phyloP scores from a whole-genome alignment of 2,888 invertebrate genomes.

The Therioaphis trifolii region DNA sequence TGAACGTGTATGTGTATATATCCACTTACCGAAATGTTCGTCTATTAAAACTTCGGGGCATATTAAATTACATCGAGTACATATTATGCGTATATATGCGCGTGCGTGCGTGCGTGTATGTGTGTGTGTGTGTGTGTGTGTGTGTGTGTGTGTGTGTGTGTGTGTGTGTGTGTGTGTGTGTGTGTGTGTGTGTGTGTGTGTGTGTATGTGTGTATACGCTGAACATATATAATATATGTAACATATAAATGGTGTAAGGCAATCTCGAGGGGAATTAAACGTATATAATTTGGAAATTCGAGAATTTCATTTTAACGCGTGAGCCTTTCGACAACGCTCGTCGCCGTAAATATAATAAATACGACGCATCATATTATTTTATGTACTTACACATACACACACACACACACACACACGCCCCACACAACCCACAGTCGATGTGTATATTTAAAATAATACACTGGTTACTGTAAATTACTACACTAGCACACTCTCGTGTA shows the following conservation, averaged over 20 bases:
- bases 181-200: background rate
- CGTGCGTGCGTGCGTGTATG: background rate
- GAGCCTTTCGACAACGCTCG: background rate
- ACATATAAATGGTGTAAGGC: background rate
- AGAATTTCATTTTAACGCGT: background rate
- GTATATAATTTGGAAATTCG: background rate
- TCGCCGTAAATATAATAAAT: background rate
- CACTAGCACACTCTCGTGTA: no score
- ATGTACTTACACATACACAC: no score
- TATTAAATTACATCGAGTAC: background rate
- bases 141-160: background rate
- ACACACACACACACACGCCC: no score
- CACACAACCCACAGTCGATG: no score
- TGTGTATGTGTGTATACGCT: background rate
- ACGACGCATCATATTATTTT: no score
- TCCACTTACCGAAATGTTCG: background rate
- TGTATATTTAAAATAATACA: no score
- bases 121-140: background rate
- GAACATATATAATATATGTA: no score
- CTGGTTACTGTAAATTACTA: no score
- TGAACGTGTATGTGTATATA: background rate
- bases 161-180: background rate
- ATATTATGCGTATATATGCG: no score
- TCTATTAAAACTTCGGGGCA: slow-evolving; percentile 1
- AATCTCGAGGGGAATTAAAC: slow-evolving; percentile 8